Percentiles rank a stretch among this genome's conserved stretches.
Conservation (phyloP, 2,888 invertebrate species). For the Fragum whitleyi region DNA sequence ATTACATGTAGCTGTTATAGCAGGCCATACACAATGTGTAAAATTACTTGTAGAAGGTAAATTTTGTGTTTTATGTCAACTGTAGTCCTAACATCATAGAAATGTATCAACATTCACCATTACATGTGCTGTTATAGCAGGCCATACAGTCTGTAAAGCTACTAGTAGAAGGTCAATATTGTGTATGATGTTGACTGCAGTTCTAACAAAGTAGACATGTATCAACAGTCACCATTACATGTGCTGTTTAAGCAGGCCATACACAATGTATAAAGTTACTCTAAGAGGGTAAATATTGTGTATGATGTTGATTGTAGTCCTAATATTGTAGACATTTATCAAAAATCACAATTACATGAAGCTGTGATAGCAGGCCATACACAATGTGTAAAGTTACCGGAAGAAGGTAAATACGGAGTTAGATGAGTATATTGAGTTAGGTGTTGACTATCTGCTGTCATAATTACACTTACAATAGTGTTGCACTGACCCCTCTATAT, state of each 20-base stretch:
- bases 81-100: slow-evolving; percentile 94
- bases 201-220: slow-evolving; percentile 90
- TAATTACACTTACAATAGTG: too few species aligned
- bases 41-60: slow-evolving; percentile 78
- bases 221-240: slow-evolving; percentile 95
- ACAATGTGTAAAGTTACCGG: slow-evolving; percentile 89
- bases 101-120: slow-evolving; percentile 90
- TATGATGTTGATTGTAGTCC: slow-evolving; percentile 93
- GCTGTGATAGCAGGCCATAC: slow-evolving; percentile 97
- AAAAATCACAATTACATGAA: slow-evolving; percentile 97
- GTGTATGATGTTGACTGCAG: slow-evolving; percentile 95
- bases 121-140: slow-evolving; percentile 99
- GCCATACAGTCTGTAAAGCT: slow-evolving; percentile 92
- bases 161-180: slow-evolving; percentile 75
- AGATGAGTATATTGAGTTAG: too few species aligned
- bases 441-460: too few species aligned
- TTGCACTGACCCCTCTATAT: too few species aligned
- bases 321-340: slow-evolving; percentile 87
- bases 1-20: slow-evolving; percentile 98
- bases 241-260: slow-evolving; percentile 98
- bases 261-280: slow-evolving; percentile 90
- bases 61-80: slow-evolving; percentile 91
- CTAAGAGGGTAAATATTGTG: slow-evolving; percentile 67
- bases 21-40: slow-evolving; percentile 95
- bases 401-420: slow-evolving; percentile 73